These are phyloP conservation scores for Caenorhabditis sp. DNA, from an alignment of 2,888 invertebrate genomes.

Conservation along the genomic window DNA sequence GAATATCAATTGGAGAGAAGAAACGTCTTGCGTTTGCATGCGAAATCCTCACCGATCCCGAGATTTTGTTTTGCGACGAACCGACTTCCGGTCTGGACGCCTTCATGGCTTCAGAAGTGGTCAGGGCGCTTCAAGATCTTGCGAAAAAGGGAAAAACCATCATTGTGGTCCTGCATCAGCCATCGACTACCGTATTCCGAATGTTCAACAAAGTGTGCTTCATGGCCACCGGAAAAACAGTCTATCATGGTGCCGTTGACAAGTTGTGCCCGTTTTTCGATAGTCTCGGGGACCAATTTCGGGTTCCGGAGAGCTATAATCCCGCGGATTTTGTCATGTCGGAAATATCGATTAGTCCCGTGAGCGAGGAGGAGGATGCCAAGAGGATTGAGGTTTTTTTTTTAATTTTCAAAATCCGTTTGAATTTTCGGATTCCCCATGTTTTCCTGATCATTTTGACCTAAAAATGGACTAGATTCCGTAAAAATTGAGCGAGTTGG, in stretches of 20 bases:
- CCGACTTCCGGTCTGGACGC: slow-evolving; percentile 78
- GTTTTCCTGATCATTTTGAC: too few species aligned
- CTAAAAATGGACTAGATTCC: too few species aligned
- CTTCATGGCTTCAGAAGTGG: slow-evolving; percentile 77
- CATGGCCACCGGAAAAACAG: slow-evolving; percentile 76
- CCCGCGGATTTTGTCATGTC: slow-evolving; percentile 83
- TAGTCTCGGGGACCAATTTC: slow-evolving; percentile 54
- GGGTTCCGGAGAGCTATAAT: slow-evolving; percentile 76
- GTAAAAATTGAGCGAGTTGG: too few species aligned
- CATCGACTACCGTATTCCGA: slow-evolving; percentile 91
- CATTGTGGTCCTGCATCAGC: slow-evolving; percentile 95
- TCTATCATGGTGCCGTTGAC: slow-evolving; percentile 74
- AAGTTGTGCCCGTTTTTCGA: slow-evolving; percentile 73
- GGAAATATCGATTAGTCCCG: slow-evolving; percentile 72
- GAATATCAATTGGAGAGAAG: slow-evolving; percentile 94
- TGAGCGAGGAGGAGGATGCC: slow-evolving; percentile 67
- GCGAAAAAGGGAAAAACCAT: slow-evolving; percentile 90
- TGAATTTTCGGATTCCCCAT: not conserved
- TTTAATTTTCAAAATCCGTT: not conserved
- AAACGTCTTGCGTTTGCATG: slow-evolving; percentile 94
- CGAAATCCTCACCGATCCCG: slow-evolving; percentile 85
- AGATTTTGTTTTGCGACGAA: slow-evolving; percentile 78
- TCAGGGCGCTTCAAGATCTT: slow-evolving; percentile 83
- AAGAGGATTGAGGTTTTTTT: slow-evolving; percentile 65
- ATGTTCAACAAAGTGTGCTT: slow-evolving; percentile 89